Evolutionary conservation across 2,888 invertebrate species (phyloP), one percentile per base, ranked within the genome.

Genomic region (Nemotelus nigrinus): DNA sequence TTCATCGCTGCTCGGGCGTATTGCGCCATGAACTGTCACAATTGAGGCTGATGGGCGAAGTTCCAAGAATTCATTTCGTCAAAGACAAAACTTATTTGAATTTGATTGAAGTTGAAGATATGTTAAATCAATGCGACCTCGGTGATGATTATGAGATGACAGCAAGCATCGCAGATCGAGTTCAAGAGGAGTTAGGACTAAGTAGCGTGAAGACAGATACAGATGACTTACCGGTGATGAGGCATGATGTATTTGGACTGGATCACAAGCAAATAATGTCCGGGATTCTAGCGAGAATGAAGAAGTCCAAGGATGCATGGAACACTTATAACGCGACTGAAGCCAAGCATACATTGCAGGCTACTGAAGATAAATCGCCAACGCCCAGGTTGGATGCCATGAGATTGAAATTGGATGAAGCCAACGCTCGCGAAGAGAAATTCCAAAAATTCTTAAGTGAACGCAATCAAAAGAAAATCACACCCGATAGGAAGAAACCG

Each of bases 11-110:
- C 80, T 91, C 92, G 0, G 91, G 91, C 0, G 84, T 87, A 5
- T 83, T 96, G 55, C 88, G 93, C 43, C 93, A 94, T 84, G 93
- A 94, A 83, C 87, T 96, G 2, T 92, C 93, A 2, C 92, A 92
- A 78, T 86, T 95, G 1, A 88, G 91, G 79, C 87, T 95, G 0
- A 92, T 95, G 89, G 95, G 95, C 7, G 89, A 90, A 80, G 91
- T 95, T 55, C 95, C 95, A 4, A 90, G 89, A 78, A 91, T 96
- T 78, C 84, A 88, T 57, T 96, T 96, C 88, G 89, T 94, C 2
- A 92, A 91, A 89, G 93, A 94, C 85, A 91, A 88, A 82, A 87
- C 89, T 45, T 89, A 90, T 82, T 86, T 88, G 1, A 86, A 85
- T 75, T 76, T 91, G 7, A 85, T 88, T 4, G 91, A 92, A 80